These are phyloP conservation scores for Equus quagga DNA, from an alignment of 2,113 vertebrate genomes.

Conservation along the genomic window DNA sequence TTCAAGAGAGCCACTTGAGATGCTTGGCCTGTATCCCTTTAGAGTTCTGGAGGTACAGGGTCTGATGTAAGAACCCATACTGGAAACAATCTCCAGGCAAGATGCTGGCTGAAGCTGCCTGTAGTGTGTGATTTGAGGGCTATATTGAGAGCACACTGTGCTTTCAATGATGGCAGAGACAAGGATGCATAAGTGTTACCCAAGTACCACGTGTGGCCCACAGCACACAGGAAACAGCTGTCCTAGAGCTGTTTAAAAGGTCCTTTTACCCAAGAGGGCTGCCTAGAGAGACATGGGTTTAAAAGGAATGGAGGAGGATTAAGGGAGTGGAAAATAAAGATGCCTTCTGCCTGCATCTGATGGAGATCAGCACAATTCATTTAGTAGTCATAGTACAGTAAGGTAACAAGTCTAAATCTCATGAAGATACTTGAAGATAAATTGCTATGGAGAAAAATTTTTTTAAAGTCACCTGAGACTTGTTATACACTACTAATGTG, in stretches of 20 bases:
- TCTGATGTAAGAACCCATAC: neutral
- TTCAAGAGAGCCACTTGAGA: neutral
- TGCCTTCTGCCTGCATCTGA: neutral
- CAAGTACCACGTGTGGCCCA: neutral
- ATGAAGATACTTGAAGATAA: constrained; percentile 2
- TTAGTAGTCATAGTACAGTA: neutral
- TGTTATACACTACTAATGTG: neutral
- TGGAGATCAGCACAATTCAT: neutral
- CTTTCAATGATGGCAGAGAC: neutral
- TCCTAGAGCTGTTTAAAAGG: neutral
- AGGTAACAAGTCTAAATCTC: neutral
- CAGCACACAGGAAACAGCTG: neutral
- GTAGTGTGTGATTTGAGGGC: neutral
- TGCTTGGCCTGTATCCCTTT: neutral
- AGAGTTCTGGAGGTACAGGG: neutral
- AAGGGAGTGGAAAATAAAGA: neutral
- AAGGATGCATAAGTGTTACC: neutral
- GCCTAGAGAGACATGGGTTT: neutral
- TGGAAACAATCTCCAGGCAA: neutral
- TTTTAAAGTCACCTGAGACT: neutral
- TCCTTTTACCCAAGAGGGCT: neutral
- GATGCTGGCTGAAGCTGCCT: neutral
- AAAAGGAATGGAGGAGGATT: neutral
- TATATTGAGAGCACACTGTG: neutral
- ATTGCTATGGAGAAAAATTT: neutral